Conservation (phyloP, 2,888 invertebrate species). For the Lydus trimaculatus region DNA sequence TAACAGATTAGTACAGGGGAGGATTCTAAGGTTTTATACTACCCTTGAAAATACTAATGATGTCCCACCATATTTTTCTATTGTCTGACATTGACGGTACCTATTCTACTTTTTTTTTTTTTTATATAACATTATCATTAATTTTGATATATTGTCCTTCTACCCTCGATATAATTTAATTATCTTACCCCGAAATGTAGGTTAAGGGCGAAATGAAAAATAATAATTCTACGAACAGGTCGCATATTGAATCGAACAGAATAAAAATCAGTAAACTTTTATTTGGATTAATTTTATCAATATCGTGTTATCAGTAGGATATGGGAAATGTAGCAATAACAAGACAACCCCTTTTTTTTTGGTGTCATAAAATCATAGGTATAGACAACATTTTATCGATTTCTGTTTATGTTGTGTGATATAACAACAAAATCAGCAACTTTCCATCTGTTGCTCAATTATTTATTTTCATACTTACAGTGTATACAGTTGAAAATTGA, state of each 20-base stretch:
- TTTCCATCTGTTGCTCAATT: slow-evolving; percentile 9
- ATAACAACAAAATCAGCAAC: background rate
- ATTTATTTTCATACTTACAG: background rate
- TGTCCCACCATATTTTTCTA: background rate
- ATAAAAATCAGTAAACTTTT: background rate
- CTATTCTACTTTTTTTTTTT: background rate
- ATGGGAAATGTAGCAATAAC: no score
- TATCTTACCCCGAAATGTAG: slow-evolving; percentile 30
- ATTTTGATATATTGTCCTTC: slow-evolving; percentile 12
- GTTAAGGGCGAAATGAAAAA: slow-evolving; percentile 25
- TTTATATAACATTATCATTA: background rate
- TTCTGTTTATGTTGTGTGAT: background rate
- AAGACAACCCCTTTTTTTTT: slow-evolving; percentile 8
- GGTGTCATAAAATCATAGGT: background rate
- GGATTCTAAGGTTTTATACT: no score
- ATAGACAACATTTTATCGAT: background rate
- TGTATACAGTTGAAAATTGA: background rate
- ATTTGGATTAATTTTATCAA: background rate
- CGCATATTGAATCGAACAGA: background rate
- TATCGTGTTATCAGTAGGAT: no score
- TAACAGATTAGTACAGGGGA: no score
- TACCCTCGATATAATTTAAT: slow-evolving; percentile 31
- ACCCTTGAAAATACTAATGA: background rate
- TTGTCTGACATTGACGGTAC: background rate
- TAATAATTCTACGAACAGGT: background rate